These are phyloP conservation scores for Eulemur macaco DNA, from an alignment of 2,113 vertebrate species.

Conservation along the genomic window DNA sequence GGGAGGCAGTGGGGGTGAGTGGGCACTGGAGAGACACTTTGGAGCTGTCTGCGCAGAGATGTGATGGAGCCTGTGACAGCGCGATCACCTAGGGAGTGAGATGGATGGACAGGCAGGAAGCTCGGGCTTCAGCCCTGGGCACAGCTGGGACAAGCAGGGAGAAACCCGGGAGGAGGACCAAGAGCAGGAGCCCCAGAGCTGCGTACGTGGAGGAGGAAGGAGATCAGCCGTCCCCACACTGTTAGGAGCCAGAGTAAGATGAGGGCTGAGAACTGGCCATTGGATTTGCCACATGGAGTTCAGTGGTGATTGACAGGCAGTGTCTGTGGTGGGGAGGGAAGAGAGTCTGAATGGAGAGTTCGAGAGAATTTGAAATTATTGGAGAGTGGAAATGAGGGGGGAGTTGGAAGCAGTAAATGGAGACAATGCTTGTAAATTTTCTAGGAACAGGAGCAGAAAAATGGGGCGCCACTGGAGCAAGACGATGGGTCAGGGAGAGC, in stretches of 20 bases:
- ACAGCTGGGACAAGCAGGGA: neutral
- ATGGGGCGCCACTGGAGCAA: neutral
- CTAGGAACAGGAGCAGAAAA: neutral
- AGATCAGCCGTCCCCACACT: neutral
- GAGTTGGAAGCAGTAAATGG: neutral
- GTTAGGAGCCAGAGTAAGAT: neutral
- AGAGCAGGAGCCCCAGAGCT: neutral
- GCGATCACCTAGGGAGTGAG: accelerated
- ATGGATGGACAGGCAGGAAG: neutral
- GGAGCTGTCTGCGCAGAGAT: neutral
- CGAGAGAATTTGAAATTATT: neutral
- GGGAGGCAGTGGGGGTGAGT: neutral
- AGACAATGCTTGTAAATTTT: neutral
- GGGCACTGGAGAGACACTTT: neutral
- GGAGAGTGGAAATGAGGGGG: neutral
- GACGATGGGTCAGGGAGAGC: neutral
- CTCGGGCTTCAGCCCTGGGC: neutral
- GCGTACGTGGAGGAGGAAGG: neutral
- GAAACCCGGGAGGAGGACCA: neutral
- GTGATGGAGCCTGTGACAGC: neutral
- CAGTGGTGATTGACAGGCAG: neutral
- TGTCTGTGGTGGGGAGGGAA: neutral
- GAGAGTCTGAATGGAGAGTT: neutral
- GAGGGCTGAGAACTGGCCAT: neutral
- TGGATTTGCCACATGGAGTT: neutral